Base-by-base conservation (phyloP, 2,888 invertebrate species). In the Clanis bilineata region DNA sequence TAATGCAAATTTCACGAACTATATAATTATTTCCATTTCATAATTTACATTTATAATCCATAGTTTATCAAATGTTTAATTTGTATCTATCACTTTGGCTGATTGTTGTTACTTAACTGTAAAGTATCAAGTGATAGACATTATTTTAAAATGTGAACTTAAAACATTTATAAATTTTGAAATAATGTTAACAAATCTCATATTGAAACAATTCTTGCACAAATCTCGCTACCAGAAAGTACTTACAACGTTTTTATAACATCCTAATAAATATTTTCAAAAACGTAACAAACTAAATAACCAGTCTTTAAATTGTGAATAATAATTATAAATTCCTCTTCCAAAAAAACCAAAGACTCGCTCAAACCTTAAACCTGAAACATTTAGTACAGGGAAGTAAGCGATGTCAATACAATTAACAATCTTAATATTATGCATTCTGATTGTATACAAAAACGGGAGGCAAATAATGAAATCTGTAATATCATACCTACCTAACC, bases 1-100 rank as follows among this genome's bases (percentile, higher is more conserved):
- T 83, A 85, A 86, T 86, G 85, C 85, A 76, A 82, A 82, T 83
- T 72, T 77, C 74, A 77, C 75, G 70, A 80, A 72, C 82, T 82
- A 82, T 59, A 70, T 73, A 74, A 65, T 65, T 75, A 72, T 76
- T 71, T 74, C 67, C 60, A 72, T 76, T 77, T 74, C 73, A 74
- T 79, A 81, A 74, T 80, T 70, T 82, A 83, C 77, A 82, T 76
- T 80, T 67, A 73, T 71, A 67, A 73, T 75, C 66, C 66, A 68
- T 77, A 74, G 64, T 71, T 76, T 70, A 73, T 70, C 72, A 67
- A 77, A 74, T 69, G 69, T 75, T 66, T 66, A 71, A 69, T 73
- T 70, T 71, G 69, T 63, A 67, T 68, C 71, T 68, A 69, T 64
- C 58, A 68, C 65, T 43, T 70, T 79, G 79, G 74, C 71, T 75